Percentiles rank a stretch among this genome's conserved stretches.
These are phyloP conservation scores for Pseudomyrmex gracilis DNA, from an alignment of 1,140 invertebrate species.

Conservation along the genomic window DNA sequence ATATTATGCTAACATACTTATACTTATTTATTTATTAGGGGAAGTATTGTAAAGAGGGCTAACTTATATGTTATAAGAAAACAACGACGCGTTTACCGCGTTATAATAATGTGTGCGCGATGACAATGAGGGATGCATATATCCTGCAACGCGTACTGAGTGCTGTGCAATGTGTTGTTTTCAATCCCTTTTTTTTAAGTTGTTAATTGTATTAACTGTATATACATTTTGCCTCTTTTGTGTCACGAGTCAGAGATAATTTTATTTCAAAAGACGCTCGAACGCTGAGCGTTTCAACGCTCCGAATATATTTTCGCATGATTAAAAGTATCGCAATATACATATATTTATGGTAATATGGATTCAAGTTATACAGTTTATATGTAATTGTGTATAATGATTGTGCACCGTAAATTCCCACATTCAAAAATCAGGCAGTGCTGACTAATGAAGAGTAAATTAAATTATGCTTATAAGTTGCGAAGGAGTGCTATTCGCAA, in stretches of 20 bases:
- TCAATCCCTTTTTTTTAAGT: neutral
- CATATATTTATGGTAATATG: neutral
- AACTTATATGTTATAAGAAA: slow-evolving; percentile 9
- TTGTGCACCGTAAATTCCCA: neutral
- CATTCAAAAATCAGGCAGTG: slow-evolving; percentile 28
- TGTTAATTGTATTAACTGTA: neutral
- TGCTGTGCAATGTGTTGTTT: neutral
- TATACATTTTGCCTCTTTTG: neutral
- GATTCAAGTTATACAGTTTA: too few relatives aligned
- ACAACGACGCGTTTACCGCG: neutral
- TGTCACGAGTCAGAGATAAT: neutral
- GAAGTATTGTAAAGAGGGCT: slow-evolving; percentile 10
- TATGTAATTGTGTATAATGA: neutral
- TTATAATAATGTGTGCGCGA: neutral
- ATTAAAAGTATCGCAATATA: neutral
- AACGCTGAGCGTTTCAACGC: too few relatives aligned
- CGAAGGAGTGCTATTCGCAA: too few relatives aligned
- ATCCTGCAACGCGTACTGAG: neutral
- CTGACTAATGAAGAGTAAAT: neutral
- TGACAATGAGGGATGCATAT: too few relatives aligned
- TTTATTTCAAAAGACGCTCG: neutral
- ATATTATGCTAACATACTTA: slow-evolving; percentile 28
- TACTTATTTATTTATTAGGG: slow-evolving; percentile 27
- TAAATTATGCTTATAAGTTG: too few relatives aligned
- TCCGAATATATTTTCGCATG: neutral